These are phyloP conservation scores for Brachyptera risi DNA, from an alignment of 2,888 invertebrate species.

Conservation along the genomic window DNA sequence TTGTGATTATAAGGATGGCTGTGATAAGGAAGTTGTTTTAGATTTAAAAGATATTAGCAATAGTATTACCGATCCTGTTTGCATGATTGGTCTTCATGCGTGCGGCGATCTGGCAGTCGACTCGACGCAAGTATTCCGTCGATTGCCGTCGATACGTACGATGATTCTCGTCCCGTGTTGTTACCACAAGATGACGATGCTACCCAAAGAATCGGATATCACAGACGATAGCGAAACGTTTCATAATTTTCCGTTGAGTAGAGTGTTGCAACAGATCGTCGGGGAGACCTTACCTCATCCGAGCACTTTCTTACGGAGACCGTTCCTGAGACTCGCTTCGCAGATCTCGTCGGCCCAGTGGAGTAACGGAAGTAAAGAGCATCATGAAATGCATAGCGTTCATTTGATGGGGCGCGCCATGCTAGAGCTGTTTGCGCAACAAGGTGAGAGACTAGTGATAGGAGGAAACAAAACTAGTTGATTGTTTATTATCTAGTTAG, in stretches of 20 bases:
- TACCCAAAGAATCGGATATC: slow-evolving; percentile 29
- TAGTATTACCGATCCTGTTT: slow-evolving; percentile 35
- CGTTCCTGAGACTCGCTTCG: slow-evolving; percentile 68
- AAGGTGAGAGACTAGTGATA: no score
- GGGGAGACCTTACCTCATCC: slow-evolving; percentile 53
- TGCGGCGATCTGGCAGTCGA: slow-evolving; percentile 72
- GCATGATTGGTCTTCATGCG: slow-evolving; percentile 66
- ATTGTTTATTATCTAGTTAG: no score
- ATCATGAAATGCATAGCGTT: slow-evolving; percentile 51
- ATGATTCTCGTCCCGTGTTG: slow-evolving; percentile 73
- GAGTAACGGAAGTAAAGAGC: slow-evolving; percentile 46
- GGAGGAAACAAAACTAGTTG: no score
- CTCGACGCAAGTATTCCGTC: slow-evolving; percentile 58
- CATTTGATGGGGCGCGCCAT: slow-evolving; percentile 51
- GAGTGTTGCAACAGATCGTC: slow-evolving; percentile 51
- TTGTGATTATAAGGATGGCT: no score
- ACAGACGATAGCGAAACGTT: slow-evolving; percentile 30
- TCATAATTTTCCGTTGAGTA: slow-evolving; percentile 61
- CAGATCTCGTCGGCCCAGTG: slow-evolving; percentile 60
- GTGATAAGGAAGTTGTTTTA: no score
- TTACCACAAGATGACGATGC: slow-evolving; percentile 57
- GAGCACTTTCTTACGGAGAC: slow-evolving; percentile 52
- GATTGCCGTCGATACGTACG: neutral
- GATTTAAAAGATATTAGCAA: neutral
- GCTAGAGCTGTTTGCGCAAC: slow-evolving; percentile 55